Evolutionary conservation across 2,888 invertebrate genomes (phyloP).

Genomic region (Drosophila phalerata): DNA sequence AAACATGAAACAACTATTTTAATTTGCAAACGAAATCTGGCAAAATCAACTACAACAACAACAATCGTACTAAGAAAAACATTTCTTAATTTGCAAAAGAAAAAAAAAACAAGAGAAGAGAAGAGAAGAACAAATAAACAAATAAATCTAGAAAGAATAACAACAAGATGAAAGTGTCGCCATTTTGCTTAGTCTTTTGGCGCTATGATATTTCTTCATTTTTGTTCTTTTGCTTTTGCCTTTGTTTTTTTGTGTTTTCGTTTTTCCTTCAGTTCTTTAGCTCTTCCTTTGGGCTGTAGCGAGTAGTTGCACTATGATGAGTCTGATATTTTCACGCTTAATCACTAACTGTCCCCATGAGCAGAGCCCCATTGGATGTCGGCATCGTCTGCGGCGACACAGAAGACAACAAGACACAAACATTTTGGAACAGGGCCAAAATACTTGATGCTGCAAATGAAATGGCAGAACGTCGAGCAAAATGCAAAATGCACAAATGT

Average conservation of each 20-base stretch:
- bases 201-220: conserved; percentile 5
- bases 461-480: conserved; percentile 72
- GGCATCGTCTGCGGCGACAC: conserved; percentile 54
- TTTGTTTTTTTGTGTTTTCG: conserved; percentile 3
- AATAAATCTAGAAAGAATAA: conserved; percentile 39
- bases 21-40: conserved; percentile 58
- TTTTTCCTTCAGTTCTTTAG: conserved; percentile 3
- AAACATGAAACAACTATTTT: conserved; percentile 61
- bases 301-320: conserved; percentile 52
- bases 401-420: conserved; percentile 61
- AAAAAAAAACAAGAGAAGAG: neutral
- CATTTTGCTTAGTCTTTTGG: conserved; percentile 50
- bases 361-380: conserved; percentile 47
- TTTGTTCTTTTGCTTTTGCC: neutral
- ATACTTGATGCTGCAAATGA: conserved; percentile 82
- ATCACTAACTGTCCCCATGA: conserved; percentile 81
- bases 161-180: conserved; percentile 65
- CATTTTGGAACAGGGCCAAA: conserved; percentile 75
- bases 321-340: conserved; percentile 83
- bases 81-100: conserved; percentile 17
- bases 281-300: conserved; percentile 9
- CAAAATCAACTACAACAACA: conserved; percentile 40
- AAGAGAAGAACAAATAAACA: conserved; percentile 23
- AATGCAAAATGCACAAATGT: conserved; percentile 69
- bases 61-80: conserved; percentile 35